Evolutionary conservation across 2,113 vertebrate species (phyloP), one percentile per base, ranked within the genome.

Genomic region (Hemicordylus capensis): DNA sequence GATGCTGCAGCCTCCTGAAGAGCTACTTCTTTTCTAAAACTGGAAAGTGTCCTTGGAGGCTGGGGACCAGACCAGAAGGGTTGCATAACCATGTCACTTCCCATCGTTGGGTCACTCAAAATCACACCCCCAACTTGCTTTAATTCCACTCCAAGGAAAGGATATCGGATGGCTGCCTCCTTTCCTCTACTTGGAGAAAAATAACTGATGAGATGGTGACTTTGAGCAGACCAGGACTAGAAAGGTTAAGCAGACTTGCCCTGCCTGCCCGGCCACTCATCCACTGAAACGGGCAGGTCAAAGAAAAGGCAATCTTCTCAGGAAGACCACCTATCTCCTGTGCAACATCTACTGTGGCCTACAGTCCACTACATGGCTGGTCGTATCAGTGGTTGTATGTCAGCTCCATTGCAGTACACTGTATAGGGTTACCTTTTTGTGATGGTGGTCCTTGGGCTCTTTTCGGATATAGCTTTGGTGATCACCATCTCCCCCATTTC

Each of bases 221-320:
- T 70, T 42, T 70, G 22, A 72, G 39, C 12, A 22, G 34, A 44
- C 24, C 24, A 44, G 12, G 34, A 37, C 34, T 20, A 28, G 8
- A 12, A 28, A 1, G 24, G 9, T 3, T 14, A 24, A 10, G n/a
- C 22, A 6, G n/a, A n/a, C n/a, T n/a, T n/a, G n/a, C n/a, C n/a
- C n/a, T n/a, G n/a, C n/a, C n/a, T n/a, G 37, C 22, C 20, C 69
- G 42, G 59, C 24, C 7, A 26, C 28, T 28, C 26, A 5, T 61
- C 59, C 28, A 3, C 59, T 28, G 26, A 61, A 67, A 37, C 34
- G n/a, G n/a, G n/a, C n/a, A n/a, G n/a, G n/a, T n/a, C n/a, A n/a
- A n/a, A n/a, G n/a, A n/a, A n/a, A n/a, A n/a, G n/a, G n/a, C n/a
- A n/a, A n/a, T n/a, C n/a, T n/a, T n/a, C n/a, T n/a, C n/a, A n/a